Conservation (phyloP, 2,888 invertebrate genomes). For the Junonia oenone region DNA sequence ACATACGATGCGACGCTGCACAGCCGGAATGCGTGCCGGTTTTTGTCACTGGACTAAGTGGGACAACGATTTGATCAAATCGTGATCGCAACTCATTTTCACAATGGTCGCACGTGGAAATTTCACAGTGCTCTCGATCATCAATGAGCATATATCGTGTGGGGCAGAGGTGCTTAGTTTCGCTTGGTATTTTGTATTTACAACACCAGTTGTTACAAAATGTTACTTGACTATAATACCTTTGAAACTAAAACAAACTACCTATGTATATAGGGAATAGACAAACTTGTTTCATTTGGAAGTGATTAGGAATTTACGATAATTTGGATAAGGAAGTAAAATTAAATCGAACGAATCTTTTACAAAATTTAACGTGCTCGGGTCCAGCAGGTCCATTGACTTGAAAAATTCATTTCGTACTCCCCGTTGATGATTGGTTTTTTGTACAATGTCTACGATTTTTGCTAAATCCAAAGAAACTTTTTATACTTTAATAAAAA, state of each 20-base stretch:
- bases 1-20: slow-evolving; percentile 22
- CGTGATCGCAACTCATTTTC: slow-evolving; percentile 18
- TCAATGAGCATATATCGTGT: background rate
- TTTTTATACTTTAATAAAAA: slow-evolving; percentile 12
- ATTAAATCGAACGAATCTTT: too few relatives aligned
- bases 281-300: too few relatives aligned
- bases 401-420: slow-evolving; percentile 31
- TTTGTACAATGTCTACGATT: slow-evolving; percentile 36
- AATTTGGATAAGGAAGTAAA: background rate
- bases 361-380: too few relatives aligned
- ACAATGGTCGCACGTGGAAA: slow-evolving; percentile 13
- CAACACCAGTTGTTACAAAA: too few relatives aligned
- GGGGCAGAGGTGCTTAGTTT: background rate
- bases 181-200: too few relatives aligned
- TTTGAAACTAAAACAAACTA: too few relatives aligned
- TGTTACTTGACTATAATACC: too few relatives aligned
- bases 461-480: slow-evolving; percentile 35
- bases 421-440: slow-evolving; percentile 33
- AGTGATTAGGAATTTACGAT: too few relatives aligned
- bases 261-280: too few relatives aligned
- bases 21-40: slow-evolving; percentile 28
- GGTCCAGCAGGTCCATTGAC: slow-evolving; percentile 45
- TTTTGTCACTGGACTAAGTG: slow-evolving; percentile 29
- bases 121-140: slow-evolving; percentile 4
- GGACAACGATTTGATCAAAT: slow-evolving; percentile 29